phyloP scores from a whole-genome alignment of 2,888 invertebrate genomes.

The Stenodera caucasica region DNA sequence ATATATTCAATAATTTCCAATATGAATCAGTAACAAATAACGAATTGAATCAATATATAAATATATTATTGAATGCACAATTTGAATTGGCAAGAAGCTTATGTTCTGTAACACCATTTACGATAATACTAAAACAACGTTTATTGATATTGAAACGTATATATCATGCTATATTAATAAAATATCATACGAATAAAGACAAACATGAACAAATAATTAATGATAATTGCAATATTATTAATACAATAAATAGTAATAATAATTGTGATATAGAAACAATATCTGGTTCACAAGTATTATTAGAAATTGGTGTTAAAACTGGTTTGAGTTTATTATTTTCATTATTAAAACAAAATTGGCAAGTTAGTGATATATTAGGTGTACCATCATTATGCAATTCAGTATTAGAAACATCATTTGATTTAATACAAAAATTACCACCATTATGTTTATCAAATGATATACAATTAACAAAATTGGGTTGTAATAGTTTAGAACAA shows the following conservation, averaged over 20 bases:
- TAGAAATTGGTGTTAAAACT: constrained; percentile 65
- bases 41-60: constrained; percentile 61
- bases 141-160: constrained; percentile 62
- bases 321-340: constrained; percentile 64
- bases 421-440: constrained; percentile 60
- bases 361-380: constrained; percentile 51
- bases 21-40: constrained; percentile 55
- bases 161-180: constrained; percentile 60
- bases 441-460: constrained; percentile 64
- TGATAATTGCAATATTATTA: constrained; percentile 13
- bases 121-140: constrained; percentile 59
- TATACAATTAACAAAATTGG: constrained; percentile 59
- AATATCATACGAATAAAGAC: constrained; percentile 58
- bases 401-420: constrained; percentile 61
- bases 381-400: constrained; percentile 61
- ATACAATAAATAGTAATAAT: constrained; percentile 10
- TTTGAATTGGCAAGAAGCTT: constrained; percentile 60
- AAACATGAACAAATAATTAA: constrained; percentile 35
- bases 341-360: constrained; percentile 64
- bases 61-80: constrained; percentile 59
- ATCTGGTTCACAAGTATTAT: constrained; percentile 59
- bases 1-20: constrained; percentile 59
- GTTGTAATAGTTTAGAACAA: constrained; percentile 59
- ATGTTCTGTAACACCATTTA: constrained; percentile 62
- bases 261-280: constrained; percentile 36